Conservation (phyloP, 2,888 invertebrate species). For the Choristoneura rosaceana region DNA sequence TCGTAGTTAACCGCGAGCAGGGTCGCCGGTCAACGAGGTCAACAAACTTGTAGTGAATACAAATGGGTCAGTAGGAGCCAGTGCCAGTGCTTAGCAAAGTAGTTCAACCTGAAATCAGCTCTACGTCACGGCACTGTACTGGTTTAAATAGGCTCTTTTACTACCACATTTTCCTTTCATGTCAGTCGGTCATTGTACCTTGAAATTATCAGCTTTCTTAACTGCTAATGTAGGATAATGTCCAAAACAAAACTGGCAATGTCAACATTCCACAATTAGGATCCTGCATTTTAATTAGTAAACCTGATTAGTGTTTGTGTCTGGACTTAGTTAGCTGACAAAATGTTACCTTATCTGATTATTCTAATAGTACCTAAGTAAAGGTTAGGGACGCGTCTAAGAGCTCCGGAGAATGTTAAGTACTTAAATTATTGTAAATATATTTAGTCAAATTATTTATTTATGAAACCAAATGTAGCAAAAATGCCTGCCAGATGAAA, state of each 20-base stretch:
- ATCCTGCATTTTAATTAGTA: background rate
- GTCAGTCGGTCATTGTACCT: background rate
- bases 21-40: conserved; percentile 70
- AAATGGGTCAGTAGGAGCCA: conserved; percentile 59
- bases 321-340: too few species aligned
- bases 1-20: conserved; percentile 54
- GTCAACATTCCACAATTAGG: background rate
- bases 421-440: too few species aligned
- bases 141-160: conserved; percentile 7
- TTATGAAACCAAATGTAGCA: too few species aligned
- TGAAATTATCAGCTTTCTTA: background rate
- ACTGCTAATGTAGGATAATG: background rate
- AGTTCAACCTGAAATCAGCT: conserved; percentile 37
- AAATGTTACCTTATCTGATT: too few species aligned
- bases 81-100: conserved; percentile 32
- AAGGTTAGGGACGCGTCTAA: too few species aligned
- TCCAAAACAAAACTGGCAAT: too few species aligned
- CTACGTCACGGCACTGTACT: conserved; percentile 14
- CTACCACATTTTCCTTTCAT: background rate
- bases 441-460: too few species aligned
- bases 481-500: too few species aligned
- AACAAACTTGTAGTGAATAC: conserved; percentile 64
- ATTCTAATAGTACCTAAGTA: too few species aligned
- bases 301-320: too few species aligned
- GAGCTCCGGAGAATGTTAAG: too few species aligned